Percentiles rank a stretch among this genome's conserved stretches.
phyloP scores from a whole-genome alignment of 2,113 vertebrate genomes.

The Polyodon spathula region DNA sequence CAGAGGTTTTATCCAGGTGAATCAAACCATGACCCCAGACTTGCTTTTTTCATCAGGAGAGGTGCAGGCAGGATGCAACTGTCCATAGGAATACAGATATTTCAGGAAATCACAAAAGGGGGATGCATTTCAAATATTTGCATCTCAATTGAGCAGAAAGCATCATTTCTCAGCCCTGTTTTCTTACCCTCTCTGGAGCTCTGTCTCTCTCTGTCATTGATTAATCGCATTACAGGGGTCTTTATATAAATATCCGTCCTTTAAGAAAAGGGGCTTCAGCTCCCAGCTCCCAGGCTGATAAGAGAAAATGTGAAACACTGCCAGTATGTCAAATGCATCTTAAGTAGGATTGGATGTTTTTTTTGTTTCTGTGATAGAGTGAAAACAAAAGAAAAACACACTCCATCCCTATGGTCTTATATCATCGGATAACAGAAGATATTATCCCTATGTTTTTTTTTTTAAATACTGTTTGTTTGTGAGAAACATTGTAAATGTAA shows the following conservation, averaged over 20 bases:
- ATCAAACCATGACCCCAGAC: slow-evolving; percentile 31
- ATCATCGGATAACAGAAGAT: too few species aligned
- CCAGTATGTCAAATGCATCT: too few species aligned
- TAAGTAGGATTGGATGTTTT: too few species aligned
- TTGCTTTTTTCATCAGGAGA: slow-evolving; percentile 37
- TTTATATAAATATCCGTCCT: slow-evolving; percentile 23
- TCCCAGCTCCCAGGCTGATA: too few species aligned
- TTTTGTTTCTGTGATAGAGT: too few species aligned
- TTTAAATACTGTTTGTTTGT: too few species aligned
- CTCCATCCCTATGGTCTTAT: too few species aligned
- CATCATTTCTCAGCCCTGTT: slow-evolving; percentile 27
- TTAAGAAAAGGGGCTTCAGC: too few species aligned
- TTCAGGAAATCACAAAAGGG: slow-evolving; percentile 15
- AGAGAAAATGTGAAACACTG: too few species aligned
- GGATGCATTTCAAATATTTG: slow-evolving; percentile 31
- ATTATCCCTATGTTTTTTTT: too few species aligned
- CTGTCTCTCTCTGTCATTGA: slow-evolving; percentile 34
- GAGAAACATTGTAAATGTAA: too few species aligned
- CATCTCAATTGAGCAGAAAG: slow-evolving; percentile 40
- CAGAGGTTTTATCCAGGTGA: slow-evolving; percentile 22
- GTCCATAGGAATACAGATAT: slow-evolving; percentile 1
- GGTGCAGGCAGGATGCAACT: neutral
- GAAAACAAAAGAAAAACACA: too few species aligned
- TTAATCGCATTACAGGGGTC: slow-evolving; percentile 33
- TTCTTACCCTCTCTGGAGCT: slow-evolving; percentile 31